A percentile compares a stretch with the other conserved stretches of the same genome.
Evolutionary conservation across 2,888 invertebrate genomes (phyloP).

Genomic region (Orthonychiurus folsomi): DNA sequence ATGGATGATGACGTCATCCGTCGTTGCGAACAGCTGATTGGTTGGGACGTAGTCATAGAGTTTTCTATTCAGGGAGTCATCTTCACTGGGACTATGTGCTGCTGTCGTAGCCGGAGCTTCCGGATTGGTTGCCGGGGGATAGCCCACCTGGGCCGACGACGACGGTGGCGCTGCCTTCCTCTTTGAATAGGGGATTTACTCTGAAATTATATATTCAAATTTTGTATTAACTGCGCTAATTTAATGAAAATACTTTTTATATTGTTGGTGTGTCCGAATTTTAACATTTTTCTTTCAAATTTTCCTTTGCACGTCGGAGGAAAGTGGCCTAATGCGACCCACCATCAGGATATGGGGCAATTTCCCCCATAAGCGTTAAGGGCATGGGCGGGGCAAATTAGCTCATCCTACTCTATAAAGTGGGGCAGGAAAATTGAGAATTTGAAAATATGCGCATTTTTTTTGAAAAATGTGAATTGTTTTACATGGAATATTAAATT

Average conservation of each 20-base stretch:
- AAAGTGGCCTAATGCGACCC: no score
- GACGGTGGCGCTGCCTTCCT: constrained; percentile 20
- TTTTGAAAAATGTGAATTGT: no score
- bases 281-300: neutral
- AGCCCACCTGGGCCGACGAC: constrained; percentile 17
- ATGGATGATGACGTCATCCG: constrained; percentile 34
- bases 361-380: no score
- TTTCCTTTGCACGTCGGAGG: no score
- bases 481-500: no score
- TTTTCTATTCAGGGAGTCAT: constrained; percentile 19
- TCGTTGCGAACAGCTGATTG: constrained; percentile 31
- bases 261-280: neutral
- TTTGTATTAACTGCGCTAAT: no score
- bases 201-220: constrained; percentile 18
- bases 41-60: constrained; percentile 9
- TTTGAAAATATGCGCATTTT: no score
- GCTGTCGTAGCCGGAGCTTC: constrained; percentile 39
- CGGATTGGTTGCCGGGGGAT: constrained; percentile 33
- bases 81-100: constrained; percentile 31
- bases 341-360: no score
- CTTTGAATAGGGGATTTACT: constrained; percentile 39
- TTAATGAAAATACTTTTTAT: neutral
- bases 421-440: no score
- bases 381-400: no score
- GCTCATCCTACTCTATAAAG: no score